Evolutionary conservation across 2,888 invertebrate species (phyloP).

Genomic region (Rhabditoides inermis): DNA sequence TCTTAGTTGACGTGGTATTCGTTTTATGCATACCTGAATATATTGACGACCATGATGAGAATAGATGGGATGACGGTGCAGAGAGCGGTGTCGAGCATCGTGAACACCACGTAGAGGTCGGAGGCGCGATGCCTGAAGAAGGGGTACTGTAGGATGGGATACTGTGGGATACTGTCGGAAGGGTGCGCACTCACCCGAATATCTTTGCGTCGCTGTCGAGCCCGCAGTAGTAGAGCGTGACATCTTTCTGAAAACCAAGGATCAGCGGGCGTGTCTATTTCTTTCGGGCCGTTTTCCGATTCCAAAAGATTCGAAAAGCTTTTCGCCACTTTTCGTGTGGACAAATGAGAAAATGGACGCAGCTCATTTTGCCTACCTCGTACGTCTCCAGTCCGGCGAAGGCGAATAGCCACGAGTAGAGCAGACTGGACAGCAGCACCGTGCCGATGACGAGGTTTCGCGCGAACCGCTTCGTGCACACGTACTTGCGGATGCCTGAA

Average conservation of each 20-base stretch:
- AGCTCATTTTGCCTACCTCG: not conserved
- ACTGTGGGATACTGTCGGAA: too few relatives aligned
- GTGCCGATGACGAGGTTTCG: slow-evolving; percentile 34
- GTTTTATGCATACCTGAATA: slow-evolving; percentile 33
- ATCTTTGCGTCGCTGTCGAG: slow-evolving; percentile 31
- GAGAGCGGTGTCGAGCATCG: slow-evolving; percentile 40
- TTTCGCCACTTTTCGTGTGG: too few relatives aligned
- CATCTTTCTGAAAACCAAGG: not conserved
- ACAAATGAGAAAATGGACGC: too few relatives aligned
- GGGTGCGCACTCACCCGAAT: slow-evolving; percentile 16
- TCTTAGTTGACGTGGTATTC: not conserved
- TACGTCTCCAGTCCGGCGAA: slow-evolving; percentile 41
- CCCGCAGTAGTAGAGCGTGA: slow-evolving; percentile 46
- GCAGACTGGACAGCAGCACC: slow-evolving; percentile 10
- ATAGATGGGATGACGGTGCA: slow-evolving; percentile 44
- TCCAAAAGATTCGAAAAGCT: too few relatives aligned
- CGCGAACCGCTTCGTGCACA: slow-evolving; percentile 44
- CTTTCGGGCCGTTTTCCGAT: too few relatives aligned
- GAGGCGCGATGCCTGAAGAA: slow-evolving; percentile 14
- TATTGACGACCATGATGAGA: slow-evolving; percentile 47
- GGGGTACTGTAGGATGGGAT: not conserved
- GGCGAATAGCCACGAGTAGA: slow-evolving; percentile 16
- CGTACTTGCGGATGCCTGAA: slow-evolving; percentile 34
- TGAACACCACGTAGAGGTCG: slow-evolving; percentile 42
- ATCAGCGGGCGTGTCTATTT: not conserved